Conservation (phyloP, 2,113 vertebrate species). For the Pterocles gutturalis region DNA sequence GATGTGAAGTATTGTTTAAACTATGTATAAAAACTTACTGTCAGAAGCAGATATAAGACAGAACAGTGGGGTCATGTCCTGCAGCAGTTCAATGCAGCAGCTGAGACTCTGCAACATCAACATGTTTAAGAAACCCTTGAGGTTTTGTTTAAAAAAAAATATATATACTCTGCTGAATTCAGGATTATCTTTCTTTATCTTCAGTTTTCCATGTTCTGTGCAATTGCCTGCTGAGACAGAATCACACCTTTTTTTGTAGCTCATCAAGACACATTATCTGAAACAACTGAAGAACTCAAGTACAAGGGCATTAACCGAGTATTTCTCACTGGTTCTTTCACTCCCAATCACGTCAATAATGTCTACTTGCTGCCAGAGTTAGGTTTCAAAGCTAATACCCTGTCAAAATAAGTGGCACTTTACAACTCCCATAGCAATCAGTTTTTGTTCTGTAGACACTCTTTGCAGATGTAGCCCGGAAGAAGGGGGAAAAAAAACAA, state of each 20-base stretch:
- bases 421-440: neutral
- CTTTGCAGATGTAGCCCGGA: neutral
- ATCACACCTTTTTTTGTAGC: neutral
- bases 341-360: neutral
- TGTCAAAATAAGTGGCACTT: neutral
- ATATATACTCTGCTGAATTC: neutral
- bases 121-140: accelerated
- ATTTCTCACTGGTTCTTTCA: neutral
- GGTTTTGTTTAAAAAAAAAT: neutral
- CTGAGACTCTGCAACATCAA: neutral
- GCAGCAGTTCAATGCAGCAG: neutral
- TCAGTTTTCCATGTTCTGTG: neutral
- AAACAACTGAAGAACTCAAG: neutral
- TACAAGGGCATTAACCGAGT: neutral
- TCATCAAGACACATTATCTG: neutral
- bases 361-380: neutral
- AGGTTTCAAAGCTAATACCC: neutral
- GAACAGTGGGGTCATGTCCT: neutral
- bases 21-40: neutral
- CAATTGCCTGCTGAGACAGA: neutral
- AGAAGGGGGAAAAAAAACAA: neutral
- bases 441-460: neutral
- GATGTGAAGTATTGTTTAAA: accelerated
- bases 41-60: neutral
- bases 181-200: neutral